Percentiles rank a stretch among this genome's conserved stretches.
Conservation (phyloP, 2,797 vertebrate genomes). For the Ispidina lecontei region DNA sequence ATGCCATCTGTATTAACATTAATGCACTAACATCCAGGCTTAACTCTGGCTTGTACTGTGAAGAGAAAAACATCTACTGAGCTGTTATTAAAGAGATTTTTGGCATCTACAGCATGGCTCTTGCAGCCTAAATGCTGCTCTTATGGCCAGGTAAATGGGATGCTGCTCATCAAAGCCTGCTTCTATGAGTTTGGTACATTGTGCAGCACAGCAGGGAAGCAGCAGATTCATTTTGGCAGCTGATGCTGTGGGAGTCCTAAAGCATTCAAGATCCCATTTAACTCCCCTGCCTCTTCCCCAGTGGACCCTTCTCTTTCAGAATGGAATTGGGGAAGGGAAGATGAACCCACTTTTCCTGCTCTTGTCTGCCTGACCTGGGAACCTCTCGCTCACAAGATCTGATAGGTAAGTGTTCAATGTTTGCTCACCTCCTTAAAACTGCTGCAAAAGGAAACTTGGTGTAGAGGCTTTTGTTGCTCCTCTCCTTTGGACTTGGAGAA, state of each 20-base stretch:
- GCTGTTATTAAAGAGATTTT: background rate
- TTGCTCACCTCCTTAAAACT: background rate
- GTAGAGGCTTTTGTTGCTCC: background rate
- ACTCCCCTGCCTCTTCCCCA: background rate
- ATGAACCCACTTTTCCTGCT: background rate
- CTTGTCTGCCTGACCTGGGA: background rate
- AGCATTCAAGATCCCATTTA: background rate
- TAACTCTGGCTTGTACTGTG: background rate
- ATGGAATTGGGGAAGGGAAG: background rate
- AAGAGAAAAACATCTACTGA: background rate
- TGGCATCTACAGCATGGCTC: background rate
- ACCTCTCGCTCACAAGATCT: rapidly evolving
- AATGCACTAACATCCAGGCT: background rate
- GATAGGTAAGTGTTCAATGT: background rate
- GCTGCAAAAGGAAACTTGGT: background rate
- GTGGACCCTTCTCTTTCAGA: background rate
- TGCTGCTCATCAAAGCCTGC: background rate
- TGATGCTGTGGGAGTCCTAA: background rate
- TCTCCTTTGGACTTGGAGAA: too few relatives aligned
- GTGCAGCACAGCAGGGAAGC: background rate
- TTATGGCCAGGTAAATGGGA: background rate
- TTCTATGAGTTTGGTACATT: background rate
- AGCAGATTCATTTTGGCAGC: background rate
- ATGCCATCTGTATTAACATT: background rate
- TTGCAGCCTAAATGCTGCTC: background rate